These are phyloP conservation scores for Protomyctophum bolini DNA, from an alignment of 2,113 vertebrate genomes.

Conservation along the genomic window DNA sequence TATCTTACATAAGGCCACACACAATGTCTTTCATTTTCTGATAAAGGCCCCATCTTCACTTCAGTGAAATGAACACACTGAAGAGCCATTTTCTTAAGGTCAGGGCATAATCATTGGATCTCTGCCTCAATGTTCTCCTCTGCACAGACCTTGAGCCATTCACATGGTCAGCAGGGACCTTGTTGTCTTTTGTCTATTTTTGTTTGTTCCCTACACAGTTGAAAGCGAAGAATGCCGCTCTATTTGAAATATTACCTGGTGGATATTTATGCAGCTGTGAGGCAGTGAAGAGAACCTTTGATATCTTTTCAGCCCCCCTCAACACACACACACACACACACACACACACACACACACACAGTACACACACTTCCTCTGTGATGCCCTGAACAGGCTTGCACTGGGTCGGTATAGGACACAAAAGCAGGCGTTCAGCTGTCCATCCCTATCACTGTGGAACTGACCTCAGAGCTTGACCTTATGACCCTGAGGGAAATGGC, in stretches of 20 bases:
- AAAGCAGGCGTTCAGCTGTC: constrained; percentile 71
- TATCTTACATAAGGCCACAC: constrained; percentile 45
- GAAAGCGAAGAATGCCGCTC: constrained; percentile 69
- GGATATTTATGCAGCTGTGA: constrained; percentile 81
- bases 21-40: constrained; percentile 36
- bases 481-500: constrained; percentile 34
- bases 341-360: constrained; percentile 12
- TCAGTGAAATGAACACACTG: constrained; percentile 38
- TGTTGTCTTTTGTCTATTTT: constrained; percentile 73
- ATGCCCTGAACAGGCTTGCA: constrained; percentile 14
- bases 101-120: constrained; percentile 44
- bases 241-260: constrained; percentile 72
- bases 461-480: constrained; percentile 45
- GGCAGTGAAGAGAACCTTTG: constrained; percentile 66
- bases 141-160: constrained; percentile 33
- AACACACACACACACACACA: neutral
- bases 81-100: constrained; percentile 60
- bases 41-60: constrained; percentile 56
- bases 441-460: constrained; percentile 46
- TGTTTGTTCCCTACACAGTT: constrained; percentile 69
- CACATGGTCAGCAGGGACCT: constrained; percentile 57
- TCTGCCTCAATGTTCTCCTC: constrained; percentile 40
- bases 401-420: constrained; percentile 22
- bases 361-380: constrained; percentile 29
- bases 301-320: constrained; percentile 51